Base-by-base conservation (phyloP, 2,113 vertebrate species). In the Rhegmatorhina hoffmannsi region DNA sequence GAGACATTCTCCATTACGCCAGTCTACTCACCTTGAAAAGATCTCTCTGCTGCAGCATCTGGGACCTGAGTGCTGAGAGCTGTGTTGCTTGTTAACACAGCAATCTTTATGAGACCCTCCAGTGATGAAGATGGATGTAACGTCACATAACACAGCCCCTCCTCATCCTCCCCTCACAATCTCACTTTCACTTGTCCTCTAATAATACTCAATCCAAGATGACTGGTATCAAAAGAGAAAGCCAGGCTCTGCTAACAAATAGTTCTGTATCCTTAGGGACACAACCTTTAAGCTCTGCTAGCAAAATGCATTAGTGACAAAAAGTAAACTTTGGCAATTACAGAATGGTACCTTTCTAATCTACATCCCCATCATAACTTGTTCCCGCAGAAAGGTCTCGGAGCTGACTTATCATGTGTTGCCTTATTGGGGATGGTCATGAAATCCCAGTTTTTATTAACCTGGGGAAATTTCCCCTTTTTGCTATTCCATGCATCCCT, bases 21-120 rank as follows among this genome's bases (percentile, higher is more conserved):
- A 64, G 50, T 31, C 44, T 60, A 55, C 88, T 97, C 94, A 94
- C 95, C 96, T 96, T 97, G 96, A 89, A 94, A 95, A 95, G 80
- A 50, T 84, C 49, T 47, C 79, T 60, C 34, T 69, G 72, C 80
- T 44, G 50, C 85, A 74, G 82, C 13, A 0, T 28, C 59, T 66
- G 78, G 87, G 92, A 89, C 90, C 69, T 0, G 2, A 58, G 55
- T 33, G 67, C 92, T 60, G 6, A 43, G 79, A 92, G 83, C 92
- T 52, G 56, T 59, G 68, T 52, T 81, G 80, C 91, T 91, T 94
- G 88, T 90, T 91, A 93, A 87, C 78, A 56, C 77, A 72, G 80
- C 82, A 55, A 74, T 91, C 77, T 64, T 73, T 93, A 79, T 1
- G 1, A 87, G 92, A 88, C 84, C 85, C 56, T 80, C 29, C 2